phyloP scores from a whole-genome alignment of 92 coral and sea anemone species.

The Plumapathes pennacea region DNA sequence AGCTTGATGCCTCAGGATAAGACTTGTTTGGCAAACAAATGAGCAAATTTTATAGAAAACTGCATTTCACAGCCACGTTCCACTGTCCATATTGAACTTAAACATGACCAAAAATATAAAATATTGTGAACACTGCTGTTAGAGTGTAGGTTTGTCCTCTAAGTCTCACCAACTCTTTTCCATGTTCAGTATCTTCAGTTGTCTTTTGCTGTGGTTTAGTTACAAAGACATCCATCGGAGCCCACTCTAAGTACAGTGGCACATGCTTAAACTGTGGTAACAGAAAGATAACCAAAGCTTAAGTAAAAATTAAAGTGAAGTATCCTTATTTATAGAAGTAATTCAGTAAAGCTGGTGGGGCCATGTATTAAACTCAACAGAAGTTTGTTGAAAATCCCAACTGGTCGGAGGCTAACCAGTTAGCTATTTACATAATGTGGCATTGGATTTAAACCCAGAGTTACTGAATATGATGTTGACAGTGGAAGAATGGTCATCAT shows the following conservation, averaged over 20 bases:
- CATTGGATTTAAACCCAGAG: no score
- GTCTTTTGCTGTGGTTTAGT: constrained; percentile 22
- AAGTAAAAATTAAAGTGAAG: not conserved
- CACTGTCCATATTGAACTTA: not conserved
- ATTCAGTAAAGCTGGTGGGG: no score
- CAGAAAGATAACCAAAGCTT: not conserved
- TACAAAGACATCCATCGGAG: constrained; percentile 85
- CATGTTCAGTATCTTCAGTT: constrained; percentile 5
- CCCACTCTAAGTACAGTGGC: constrained; percentile 95
- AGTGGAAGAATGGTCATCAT: not conserved
- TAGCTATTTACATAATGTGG: no score
- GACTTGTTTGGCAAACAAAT: not conserved
- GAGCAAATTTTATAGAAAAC: not conserved
- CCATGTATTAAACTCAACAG: not conserved
- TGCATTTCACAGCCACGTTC: no score
- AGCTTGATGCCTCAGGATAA: no score
- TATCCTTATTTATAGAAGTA: not conserved
- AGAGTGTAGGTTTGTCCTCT: not conserved
- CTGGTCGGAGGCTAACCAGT: not conserved
- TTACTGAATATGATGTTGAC: no score
- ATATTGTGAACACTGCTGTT: not conserved
- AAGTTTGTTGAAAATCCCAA: not conserved
- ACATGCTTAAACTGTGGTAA: constrained; percentile 76
- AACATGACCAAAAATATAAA: not conserved
- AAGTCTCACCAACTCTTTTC: constrained; percentile 4